Conservation (phyloP, 2,797 vertebrate species). For the Diglossa cyanea region DNA sequence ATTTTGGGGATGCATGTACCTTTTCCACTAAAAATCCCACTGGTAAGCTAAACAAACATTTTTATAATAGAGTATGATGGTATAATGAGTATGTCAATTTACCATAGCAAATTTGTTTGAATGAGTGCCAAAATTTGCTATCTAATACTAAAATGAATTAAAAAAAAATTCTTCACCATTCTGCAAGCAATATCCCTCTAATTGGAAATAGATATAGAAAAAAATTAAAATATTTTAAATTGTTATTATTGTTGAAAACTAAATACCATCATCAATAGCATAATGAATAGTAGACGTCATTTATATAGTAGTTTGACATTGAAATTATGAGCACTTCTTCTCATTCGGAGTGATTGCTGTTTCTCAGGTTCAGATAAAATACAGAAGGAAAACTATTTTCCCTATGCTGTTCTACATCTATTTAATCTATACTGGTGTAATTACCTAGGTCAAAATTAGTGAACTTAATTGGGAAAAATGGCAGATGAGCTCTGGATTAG, state of each 20-base stretch:
- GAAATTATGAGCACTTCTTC: background rate
- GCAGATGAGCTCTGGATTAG: background rate
- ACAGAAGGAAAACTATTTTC: background rate
- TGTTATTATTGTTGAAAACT: background rate
- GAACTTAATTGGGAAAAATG: background rate
- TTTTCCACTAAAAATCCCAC: background rate
- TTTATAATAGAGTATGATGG: background rate
- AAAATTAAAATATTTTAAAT: background rate
- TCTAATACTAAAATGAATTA: background rate
- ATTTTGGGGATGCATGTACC: background rate
- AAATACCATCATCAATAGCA: background rate
- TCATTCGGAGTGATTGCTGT: background rate
- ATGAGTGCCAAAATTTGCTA: conserved; percentile 15
- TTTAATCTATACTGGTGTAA: background rate
- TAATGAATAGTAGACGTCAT: background rate
- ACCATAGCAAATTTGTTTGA: conserved; percentile 26
- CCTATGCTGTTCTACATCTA: background rate
- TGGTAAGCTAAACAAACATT: background rate
- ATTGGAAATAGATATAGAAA: background rate
- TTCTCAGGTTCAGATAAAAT: background rate
- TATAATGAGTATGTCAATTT: background rate
- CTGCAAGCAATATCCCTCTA: background rate
- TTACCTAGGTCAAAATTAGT: background rate
- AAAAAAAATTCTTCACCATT: background rate
- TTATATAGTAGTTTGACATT: background rate